Conservation (phyloP, 2,888 invertebrate genomes). For the Lithosia quadra region DNA sequence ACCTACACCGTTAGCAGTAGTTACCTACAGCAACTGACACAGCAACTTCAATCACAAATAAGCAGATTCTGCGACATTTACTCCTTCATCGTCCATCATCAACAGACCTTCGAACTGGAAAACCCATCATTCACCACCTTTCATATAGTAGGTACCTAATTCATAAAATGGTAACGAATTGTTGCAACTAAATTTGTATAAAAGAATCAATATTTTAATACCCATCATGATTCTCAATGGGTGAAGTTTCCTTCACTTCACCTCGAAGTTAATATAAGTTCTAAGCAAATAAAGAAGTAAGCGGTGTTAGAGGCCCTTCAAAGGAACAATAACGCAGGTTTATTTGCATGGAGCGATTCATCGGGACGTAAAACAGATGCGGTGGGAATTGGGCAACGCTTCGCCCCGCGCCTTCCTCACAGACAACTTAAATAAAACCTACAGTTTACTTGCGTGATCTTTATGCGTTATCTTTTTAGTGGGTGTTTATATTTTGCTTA, state of each 20-base stretch:
- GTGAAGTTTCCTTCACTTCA: slow-evolving; percentile 41
- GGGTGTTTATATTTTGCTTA: slow-evolving; percentile 8
- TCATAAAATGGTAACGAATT: too few relatives aligned
- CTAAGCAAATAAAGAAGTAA: slow-evolving; percentile 61
- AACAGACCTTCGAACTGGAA: too few relatives aligned
- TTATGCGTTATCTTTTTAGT: slow-evolving; percentile 14
- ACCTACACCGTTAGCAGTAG: too few relatives aligned
- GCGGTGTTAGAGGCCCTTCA: slow-evolving; percentile 61
- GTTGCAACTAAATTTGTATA: background rate
- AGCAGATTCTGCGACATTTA: too few relatives aligned
- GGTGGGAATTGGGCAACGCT: slow-evolving; percentile 70
- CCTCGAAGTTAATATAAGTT: slow-evolving; percentile 45
- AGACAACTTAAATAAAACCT: slow-evolving; percentile 27
- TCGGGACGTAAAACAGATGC: slow-evolving; percentile 78
- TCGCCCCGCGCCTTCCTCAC: slow-evolving; percentile 63
- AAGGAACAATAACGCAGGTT: slow-evolving; percentile 72
- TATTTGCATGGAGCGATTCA: slow-evolving; percentile 79
- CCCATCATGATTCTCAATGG: slow-evolving; percentile 10
- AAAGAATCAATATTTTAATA: background rate
- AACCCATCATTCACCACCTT: too few relatives aligned
- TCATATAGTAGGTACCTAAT: too few relatives aligned
- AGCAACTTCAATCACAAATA: too few relatives aligned
- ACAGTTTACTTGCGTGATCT: slow-evolving; percentile 16
- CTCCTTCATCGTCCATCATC: too few relatives aligned
- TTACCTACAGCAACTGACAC: too few relatives aligned